A percentile compares a stretch with the other conserved stretches of the same genome.
These are phyloP conservation scores for Colaptes auratus DNA, from an alignment of 2,113 vertebrate species.

Conservation along the genomic window DNA sequence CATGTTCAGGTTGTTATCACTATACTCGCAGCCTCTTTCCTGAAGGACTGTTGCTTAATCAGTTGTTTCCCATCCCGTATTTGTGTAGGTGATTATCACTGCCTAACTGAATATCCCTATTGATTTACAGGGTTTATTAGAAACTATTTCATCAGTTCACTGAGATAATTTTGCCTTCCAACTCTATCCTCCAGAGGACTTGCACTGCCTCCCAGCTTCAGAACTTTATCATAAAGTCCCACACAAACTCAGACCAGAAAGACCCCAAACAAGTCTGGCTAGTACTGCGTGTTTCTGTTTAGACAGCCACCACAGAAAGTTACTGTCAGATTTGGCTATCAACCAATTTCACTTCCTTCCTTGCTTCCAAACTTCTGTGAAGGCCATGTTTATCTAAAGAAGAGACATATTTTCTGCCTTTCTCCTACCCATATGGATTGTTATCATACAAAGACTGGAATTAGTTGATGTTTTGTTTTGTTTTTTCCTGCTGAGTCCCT, in stretches of 20 bases:
- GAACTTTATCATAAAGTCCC: not conserved
- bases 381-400: not conserved
- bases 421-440: not conserved
- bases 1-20: constrained; percentile 49
- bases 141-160: constrained; percentile 38
- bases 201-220: not conserved
- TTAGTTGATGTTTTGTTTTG: not conserved
- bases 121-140: constrained; percentile 54
- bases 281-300: not conserved
- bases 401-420: not conserved
- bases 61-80: constrained; percentile 26
- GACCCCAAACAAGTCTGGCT: not conserved
- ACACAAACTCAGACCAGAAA: not conserved
- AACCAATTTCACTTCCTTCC: not conserved
- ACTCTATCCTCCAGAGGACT: not conserved
- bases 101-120: constrained; percentile 49
- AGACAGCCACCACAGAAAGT: not conserved
- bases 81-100: constrained; percentile 59
- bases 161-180: constrained; percentile 32
- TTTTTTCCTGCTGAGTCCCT: not conserved
- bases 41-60: constrained; percentile 65
- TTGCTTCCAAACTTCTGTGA: not conserved
- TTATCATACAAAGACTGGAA: not conserved
- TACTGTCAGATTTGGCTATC: not conserved
- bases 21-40: constrained; percentile 50